phyloP scores from a whole-genome alignment of 2,113 vertebrate species.

The Archocentrus centrarchus region DNA sequence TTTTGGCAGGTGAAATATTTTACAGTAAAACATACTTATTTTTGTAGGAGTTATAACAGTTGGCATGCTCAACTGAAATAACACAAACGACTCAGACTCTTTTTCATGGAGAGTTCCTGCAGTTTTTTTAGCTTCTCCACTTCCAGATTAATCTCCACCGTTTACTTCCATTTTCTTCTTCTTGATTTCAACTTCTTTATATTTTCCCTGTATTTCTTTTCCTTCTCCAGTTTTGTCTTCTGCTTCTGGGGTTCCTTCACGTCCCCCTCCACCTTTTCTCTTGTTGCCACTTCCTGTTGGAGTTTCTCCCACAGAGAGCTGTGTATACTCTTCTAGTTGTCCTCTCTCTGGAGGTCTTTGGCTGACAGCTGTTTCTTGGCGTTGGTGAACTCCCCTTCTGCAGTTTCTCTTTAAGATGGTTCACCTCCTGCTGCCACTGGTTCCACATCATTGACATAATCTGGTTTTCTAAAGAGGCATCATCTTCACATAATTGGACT shows the following conservation, averaged over 20 bases:
- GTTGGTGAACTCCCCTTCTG: background rate
- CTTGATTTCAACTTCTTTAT: background rate
- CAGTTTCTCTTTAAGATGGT: background rate
- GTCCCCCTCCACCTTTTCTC: background rate
- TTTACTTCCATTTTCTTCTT: background rate
- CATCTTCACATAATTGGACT: background rate
- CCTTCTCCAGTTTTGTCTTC: background rate
- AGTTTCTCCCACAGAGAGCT: background rate
- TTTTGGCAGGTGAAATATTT: too few relatives aligned
- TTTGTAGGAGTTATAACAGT: too few relatives aligned
- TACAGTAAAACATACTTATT: too few relatives aligned
- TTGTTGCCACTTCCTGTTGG: too few relatives aligned
- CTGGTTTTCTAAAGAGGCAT: slow-evolving; percentile 8
- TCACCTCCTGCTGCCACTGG: background rate
- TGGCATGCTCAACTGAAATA: too few relatives aligned
- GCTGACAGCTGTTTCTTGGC: background rate
- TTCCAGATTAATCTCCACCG: background rate
- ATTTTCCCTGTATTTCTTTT: background rate
- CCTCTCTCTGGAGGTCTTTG: background rate
- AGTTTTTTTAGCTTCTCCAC: background rate
- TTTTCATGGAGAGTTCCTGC: background rate
- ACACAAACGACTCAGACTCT: too few relatives aligned
- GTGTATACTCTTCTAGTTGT: background rate
- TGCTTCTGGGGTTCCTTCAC: background rate
- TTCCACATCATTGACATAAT: background rate